Conservation (phyloP, 2,797 vertebrate genomes). For the Dicrostonyx torquatus region DNA sequence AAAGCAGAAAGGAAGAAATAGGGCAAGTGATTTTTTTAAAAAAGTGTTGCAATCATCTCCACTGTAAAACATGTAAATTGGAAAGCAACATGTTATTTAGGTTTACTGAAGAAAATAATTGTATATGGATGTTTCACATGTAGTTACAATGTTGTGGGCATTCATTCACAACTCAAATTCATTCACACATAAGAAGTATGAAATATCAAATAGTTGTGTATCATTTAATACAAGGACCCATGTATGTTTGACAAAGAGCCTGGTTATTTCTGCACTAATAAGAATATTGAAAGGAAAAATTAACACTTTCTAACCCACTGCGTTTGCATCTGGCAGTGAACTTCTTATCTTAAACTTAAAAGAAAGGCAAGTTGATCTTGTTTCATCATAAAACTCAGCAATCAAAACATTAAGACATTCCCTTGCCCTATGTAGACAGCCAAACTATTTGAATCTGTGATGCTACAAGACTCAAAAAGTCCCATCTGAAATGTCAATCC, state of each 20-base stretch:
- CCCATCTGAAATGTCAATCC: background rate
- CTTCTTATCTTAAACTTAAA: background rate
- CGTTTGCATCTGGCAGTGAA: background rate
- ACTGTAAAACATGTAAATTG: constrained; percentile 59
- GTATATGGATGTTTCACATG: constrained; percentile 53
- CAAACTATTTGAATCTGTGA: background rate
- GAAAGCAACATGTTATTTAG: constrained; percentile 61
- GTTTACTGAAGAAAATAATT: constrained; percentile 63
- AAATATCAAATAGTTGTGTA: constrained; percentile 39
- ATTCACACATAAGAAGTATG: constrained; percentile 51
- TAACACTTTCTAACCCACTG: background rate
- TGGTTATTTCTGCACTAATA: constrained; percentile 45
- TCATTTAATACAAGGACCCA: constrained; percentile 44
- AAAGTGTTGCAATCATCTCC: constrained; percentile 59
- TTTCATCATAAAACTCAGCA: constrained; percentile 12
- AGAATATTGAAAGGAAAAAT: background rate
- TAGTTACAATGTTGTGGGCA: constrained; percentile 57
- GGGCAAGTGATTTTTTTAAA: constrained; percentile 62
- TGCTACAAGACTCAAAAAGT: background rate
- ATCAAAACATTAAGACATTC: constrained; percentile 28
- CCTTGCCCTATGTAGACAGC: background rate
- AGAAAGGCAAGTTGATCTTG: background rate
- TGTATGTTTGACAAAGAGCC: background rate
- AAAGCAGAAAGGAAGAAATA: constrained; percentile 44
- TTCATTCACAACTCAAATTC: constrained; percentile 61